Evolutionary conservation across 2,888 invertebrate genomes (phyloP), one percentile per base, ranked within the genome.

Genomic region (Crepidodera aurea): DNA sequence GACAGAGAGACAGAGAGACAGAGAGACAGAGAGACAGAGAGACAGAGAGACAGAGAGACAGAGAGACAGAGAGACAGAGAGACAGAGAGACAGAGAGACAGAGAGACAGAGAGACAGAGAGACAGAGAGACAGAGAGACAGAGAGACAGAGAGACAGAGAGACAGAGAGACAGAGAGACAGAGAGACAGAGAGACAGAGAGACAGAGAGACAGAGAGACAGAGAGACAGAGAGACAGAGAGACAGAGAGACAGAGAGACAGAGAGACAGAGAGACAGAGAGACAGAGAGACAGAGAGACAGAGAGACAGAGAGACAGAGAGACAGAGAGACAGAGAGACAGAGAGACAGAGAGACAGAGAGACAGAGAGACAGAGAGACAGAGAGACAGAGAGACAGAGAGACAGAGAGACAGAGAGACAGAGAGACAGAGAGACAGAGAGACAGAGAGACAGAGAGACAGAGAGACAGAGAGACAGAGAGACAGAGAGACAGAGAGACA

Each of bases 151-250:
- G 51, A 59, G 59, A 59, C 59, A 59, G 59, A 59, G 42, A 51
- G 59, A 59, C 59, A 59, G 59, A 59, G 51, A 59, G 59, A 59
- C 59, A 51, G 59, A 59, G 51, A 59, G 59, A 59, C 59, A 59
- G 59, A 59, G 51, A 51, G 59, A 59, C 59, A 59, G 59, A 59
- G 51, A 59, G 59, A 59, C 59, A 51, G 59, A 59, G 51, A 59
- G 59, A 59, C 59, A 59, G 59, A 59, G 51, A 51, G 59, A 59
- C 59, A 59, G 59, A 59, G 51, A 59, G 59, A 59, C 59, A 59
- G 59, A 59, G 51, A 51, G 59, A 59, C 59, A 59, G 59, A 59
- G 51, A 59, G 59, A 59, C 59, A 51, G 59, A 59, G 51, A 59
- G 59, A 59, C 51, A 59, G 59, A 59, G 51, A 51, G 59, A 51